Evolutionary conservation across 2,888 invertebrate species (phyloP).

Genomic region (Merodon equestris): DNA sequence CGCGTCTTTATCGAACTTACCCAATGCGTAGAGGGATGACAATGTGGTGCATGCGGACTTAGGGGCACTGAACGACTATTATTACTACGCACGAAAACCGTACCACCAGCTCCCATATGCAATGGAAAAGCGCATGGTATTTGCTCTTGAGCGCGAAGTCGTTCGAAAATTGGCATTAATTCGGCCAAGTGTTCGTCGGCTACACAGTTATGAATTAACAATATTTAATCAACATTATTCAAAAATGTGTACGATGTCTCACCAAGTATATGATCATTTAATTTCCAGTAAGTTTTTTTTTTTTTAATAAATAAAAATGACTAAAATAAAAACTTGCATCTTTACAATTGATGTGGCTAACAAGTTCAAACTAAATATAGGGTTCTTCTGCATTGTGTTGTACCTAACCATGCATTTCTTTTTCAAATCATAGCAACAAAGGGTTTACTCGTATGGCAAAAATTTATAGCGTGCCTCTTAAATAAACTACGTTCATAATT

Average conservation of each 20-base stretch:
- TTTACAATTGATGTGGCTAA: conserved; percentile 3
- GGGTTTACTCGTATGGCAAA: no score
- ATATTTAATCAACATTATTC: conserved; percentile 1
- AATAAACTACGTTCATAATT: no score
- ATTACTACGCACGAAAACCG: conserved; percentile 83
- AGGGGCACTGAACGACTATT: conserved; percentile 83
- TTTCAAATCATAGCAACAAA: no score
- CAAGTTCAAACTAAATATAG: no score
- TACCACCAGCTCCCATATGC: conserved; percentile 87
- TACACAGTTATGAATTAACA: conserved; percentile 75
- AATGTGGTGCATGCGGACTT: conserved; percentile 83
- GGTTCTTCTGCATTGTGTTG: neutral
- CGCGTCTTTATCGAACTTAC: conserved; percentile 74
- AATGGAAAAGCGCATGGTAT: conserved; percentile 94
- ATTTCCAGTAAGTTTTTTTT: conserved; percentile 57
- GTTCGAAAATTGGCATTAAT: conserved; percentile 97
- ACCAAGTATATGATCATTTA: conserved; percentile 76
- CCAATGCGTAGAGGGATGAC: conserved; percentile 85
- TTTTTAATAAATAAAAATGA: conserved; percentile 3
- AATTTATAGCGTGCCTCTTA: no score
- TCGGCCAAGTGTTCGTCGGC: conserved; percentile 97
- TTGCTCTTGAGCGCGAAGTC: conserved; percentile 93
- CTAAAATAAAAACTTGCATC: conserved; percentile 16
- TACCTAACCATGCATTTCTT: no score
- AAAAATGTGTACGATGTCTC: conserved; percentile 36